These are phyloP conservation scores for Drosophila paracracens DNA, from an alignment of 2,888 invertebrate species.

Conservation along the genomic window DNA sequence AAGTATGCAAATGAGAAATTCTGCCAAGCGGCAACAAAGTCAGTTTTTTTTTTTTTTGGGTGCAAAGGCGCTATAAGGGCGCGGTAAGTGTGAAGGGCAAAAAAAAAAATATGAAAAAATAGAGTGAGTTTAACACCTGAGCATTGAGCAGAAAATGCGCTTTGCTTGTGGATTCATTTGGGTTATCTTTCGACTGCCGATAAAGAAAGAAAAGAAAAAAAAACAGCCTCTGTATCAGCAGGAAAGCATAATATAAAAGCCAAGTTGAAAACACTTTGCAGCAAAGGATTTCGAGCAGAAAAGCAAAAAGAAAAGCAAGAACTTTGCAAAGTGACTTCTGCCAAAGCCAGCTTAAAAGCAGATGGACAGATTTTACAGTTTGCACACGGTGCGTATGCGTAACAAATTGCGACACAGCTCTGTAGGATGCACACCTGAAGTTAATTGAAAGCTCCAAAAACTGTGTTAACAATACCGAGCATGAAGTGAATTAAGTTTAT, in stretches of 20 bases:
- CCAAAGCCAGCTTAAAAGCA: conserved; percentile 61
- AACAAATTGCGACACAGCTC: conserved; percentile 46
- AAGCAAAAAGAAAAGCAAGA: conserved; percentile 64
- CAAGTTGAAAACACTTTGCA: conserved; percentile 67
- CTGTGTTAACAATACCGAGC: conserved; percentile 29
- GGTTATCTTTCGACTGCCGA: conserved; percentile 48
- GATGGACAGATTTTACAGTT: conserved; percentile 31
- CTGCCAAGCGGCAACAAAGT: conserved; percentile 48
- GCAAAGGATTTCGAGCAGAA: conserved; percentile 71
- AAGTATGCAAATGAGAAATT: conserved; percentile 73
- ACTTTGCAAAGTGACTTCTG: conserved; percentile 58
- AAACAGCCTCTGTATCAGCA: conserved; percentile 20
- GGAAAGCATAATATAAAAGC: conserved; percentile 62
- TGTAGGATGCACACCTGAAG: conserved; percentile 9
- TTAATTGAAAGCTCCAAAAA: conserved; percentile 45
- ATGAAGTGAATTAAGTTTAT: conserved; percentile 46
- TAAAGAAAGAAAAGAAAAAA: conserved; percentile 33
- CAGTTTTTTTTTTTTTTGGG: conserved; percentile 17
- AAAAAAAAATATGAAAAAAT: conserved; percentile 58
- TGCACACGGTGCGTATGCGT: conserved; percentile 69
- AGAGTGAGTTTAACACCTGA: conserved; percentile 70
- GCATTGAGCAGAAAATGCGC: conserved; percentile 68
- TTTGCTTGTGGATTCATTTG: conserved; percentile 51
- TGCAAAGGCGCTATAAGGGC: conserved; percentile 11
- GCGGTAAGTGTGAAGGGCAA: conserved; percentile 33